Evolutionary conservation across 2,888 invertebrate genomes (phyloP).

Genomic region (Noctua comes): DNA sequence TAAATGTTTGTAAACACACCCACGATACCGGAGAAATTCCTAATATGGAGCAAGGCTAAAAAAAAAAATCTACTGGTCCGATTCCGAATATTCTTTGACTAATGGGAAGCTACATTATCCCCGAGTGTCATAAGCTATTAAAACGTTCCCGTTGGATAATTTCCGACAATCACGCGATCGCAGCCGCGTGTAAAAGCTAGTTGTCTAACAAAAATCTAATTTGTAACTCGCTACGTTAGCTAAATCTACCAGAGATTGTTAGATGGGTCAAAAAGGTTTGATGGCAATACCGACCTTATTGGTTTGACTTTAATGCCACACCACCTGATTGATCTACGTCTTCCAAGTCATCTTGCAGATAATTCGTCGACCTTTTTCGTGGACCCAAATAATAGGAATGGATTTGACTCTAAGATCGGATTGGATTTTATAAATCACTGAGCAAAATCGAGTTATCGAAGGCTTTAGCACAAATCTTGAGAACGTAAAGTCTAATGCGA

Average conservation of each 20-base stretch:
- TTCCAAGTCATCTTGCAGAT: conserved; percentile 18
- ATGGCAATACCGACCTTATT: not conserved
- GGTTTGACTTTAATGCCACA: conserved; percentile 11
- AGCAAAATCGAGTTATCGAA: conserved; percentile 18
- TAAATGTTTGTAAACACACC: no score
- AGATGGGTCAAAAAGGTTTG: conserved; percentile 11
- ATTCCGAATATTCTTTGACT: not conserved
- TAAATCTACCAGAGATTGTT: conserved; percentile 8
- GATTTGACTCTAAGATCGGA: conserved; percentile 22
- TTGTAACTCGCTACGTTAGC: conserved; percentile 34
- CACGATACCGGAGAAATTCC: no score
- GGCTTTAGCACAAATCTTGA: not conserved
- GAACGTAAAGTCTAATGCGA: not conserved
- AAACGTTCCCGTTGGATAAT: not conserved
- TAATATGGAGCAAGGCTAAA: no score
- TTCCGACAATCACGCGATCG: not conserved
- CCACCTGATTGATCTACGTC: conserved; percentile 22
- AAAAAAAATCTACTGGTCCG: not conserved
- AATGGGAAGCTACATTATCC: not conserved
- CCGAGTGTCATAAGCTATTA: not conserved
- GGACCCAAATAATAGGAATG: conserved; percentile 21
- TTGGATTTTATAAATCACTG: conserved; percentile 30
- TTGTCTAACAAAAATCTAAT: conserved; percentile 15
- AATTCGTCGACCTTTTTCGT: conserved; percentile 34
- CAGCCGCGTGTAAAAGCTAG: not conserved